Conservation (phyloP, 2,797 vertebrate genomes). For the Typhlichthys eigenmanni region DNA sequence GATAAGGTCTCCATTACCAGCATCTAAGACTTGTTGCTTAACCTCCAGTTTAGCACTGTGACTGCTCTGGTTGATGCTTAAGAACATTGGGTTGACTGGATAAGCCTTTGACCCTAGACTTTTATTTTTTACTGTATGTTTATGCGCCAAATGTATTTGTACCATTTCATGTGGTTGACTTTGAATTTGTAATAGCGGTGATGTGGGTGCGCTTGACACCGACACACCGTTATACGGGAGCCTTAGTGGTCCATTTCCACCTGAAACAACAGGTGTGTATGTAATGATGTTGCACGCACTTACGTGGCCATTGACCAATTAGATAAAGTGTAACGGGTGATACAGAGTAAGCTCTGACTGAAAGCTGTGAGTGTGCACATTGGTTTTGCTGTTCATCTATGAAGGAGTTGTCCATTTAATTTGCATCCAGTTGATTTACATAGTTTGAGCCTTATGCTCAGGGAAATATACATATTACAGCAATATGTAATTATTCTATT, state of each 20-base stretch:
- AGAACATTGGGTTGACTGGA: not conserved
- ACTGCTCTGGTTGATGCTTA: slow-evolving; percentile 1
- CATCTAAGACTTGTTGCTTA: slow-evolving; percentile 14
- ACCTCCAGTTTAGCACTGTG: slow-evolving; percentile 22
- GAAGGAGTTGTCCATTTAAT: slow-evolving; percentile 4
- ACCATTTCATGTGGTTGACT: slow-evolving; percentile 2
- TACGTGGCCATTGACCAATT: not conserved
- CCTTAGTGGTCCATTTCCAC: slow-evolving; percentile 1
- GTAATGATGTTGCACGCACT: not conserved
- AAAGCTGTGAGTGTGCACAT: not conserved
- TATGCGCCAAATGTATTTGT: slow-evolving; percentile 23
- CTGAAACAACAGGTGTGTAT: slow-evolving; percentile 1
- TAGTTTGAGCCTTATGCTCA: slow-evolving; percentile 57
- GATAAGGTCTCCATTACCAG: not conserved
- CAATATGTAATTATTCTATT: slow-evolving; percentile 30
- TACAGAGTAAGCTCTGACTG: not conserved
- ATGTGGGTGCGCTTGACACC: not conserved
- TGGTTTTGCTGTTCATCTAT: not conserved
- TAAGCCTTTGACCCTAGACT: not conserved
- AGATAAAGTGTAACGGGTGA: not conserved
- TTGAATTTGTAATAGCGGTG: not conserved
- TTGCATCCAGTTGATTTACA: slow-evolving; percentile 24
- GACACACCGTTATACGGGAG: not conserved
- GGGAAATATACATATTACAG: slow-evolving; percentile 48
- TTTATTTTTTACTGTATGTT: slow-evolving; percentile 7